These are phyloP conservation scores for Hepsetus odoe DNA, from an alignment of 2,113 vertebrate genomes.

Conservation along the genomic window DNA sequence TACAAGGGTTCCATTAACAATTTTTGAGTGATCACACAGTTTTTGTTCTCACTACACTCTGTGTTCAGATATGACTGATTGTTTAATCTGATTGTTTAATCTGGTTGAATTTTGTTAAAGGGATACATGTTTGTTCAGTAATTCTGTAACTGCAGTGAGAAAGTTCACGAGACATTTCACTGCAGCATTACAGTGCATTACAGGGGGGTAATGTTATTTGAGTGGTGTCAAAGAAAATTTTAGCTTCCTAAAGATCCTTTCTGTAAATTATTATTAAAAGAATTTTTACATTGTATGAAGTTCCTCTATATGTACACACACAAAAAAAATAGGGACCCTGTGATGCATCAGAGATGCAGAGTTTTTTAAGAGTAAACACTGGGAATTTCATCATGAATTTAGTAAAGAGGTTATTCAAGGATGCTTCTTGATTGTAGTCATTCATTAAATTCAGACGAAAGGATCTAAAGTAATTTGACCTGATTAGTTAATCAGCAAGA, in stretches of 20 bases:
- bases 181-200: too few species aligned
- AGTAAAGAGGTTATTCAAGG: neutral
- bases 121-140: neutral
- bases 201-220: too few species aligned
- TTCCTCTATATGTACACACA: too few species aligned
- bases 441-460: neutral
- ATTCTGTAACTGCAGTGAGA: neutral
- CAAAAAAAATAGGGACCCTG: too few species aligned
- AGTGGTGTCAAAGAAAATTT: too few species aligned
- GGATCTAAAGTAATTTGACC: neutral
- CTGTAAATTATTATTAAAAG: too few species aligned
- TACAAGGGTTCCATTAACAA: conserved; percentile 27
- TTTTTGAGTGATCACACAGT: conserved; percentile 17
- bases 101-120: neutral
- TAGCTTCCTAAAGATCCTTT: too few species aligned
- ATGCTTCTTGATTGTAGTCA: neutral
- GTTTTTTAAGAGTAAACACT: too few species aligned
- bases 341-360: too few species aligned
- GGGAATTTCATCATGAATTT: neutral
- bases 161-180: neutral
- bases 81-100: too few species aligned
- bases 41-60: neutral
- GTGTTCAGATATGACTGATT: neutral
- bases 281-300: too few species aligned
- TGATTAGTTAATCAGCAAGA: conserved; percentile 14